phyloP scores from a whole-genome alignment of 2,113 vertebrate genomes.

The Heptranchias perlo region DNA sequence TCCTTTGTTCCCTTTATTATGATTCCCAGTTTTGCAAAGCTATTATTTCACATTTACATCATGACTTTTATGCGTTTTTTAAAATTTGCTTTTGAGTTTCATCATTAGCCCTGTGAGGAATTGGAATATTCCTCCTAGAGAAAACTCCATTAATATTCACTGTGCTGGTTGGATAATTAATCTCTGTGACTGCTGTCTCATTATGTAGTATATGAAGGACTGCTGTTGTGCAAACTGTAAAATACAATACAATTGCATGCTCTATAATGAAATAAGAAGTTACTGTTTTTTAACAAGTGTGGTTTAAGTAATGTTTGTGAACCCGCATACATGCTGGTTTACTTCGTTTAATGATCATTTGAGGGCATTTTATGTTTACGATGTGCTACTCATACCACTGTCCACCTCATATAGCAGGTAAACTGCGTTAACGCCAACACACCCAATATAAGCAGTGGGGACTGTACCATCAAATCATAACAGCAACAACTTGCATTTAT shows the following conservation, averaged over 20 bases:
- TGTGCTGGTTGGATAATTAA: background rate
- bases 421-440: background rate
- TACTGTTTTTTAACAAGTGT: background rate
- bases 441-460: background rate
- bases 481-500: background rate
- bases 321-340: background rate
- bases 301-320: no score
- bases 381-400: background rate
- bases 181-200: background rate
- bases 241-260: no score
- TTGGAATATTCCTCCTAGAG: background rate
- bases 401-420: background rate
- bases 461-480: background rate
- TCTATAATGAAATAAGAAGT: background rate
- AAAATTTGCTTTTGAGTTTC: background rate
- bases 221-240: background rate
- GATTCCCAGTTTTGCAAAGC: background rate
- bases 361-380: background rate
- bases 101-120: background rate
- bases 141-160: constrained; percentile 12
- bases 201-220: background rate
- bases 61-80: background rate
- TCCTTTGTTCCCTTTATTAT: background rate
- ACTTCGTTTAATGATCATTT: background rate
- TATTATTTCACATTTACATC: background rate